Conservation (phyloP, 2,888 invertebrate genomes). For the Acanthosepion pharaonis region DNA sequence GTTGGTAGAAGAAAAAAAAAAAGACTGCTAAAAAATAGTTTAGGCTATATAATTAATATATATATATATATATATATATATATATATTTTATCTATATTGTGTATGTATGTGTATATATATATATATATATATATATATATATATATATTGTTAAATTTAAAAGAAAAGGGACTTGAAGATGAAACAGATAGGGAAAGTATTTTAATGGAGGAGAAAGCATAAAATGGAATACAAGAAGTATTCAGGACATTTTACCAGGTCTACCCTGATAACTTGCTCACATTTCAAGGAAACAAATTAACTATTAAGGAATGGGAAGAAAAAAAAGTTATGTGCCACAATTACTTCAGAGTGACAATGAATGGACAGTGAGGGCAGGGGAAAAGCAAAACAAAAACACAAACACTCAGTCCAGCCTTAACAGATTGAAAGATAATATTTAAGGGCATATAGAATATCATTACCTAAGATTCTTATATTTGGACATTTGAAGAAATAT, state of each 20-base stretch:
- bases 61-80: no score
- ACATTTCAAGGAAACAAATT: not conserved
- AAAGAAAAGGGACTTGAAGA: not conserved
- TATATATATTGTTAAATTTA: no score
- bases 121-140: no score
- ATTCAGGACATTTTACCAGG: not conserved
- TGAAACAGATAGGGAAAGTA: not conserved
- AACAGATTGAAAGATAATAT: not conserved
- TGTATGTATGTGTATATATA: no score
- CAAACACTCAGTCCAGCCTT: not conserved
- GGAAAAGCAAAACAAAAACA: no score
- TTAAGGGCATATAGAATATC: not conserved
- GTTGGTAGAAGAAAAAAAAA: no score
- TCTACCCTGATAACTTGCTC: no score
- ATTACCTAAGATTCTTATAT: not conserved
- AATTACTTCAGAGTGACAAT: not conserved
- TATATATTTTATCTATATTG: no score
- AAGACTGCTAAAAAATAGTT: no score
- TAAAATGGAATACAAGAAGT: not conserved
- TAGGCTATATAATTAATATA: no score
- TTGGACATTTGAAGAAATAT: not conserved
- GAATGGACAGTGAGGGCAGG: not conserved
- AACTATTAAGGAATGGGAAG: not conserved
- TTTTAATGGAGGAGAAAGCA: not conserved
- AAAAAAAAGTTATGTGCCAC: not conserved